Percentiles rank a stretch among this genome's conserved stretches.
These are phyloP conservation scores for Amphibalanus amphitrite DNA, from an alignment of 1,140 invertebrate genomes.

Conservation along the genomic window DNA sequence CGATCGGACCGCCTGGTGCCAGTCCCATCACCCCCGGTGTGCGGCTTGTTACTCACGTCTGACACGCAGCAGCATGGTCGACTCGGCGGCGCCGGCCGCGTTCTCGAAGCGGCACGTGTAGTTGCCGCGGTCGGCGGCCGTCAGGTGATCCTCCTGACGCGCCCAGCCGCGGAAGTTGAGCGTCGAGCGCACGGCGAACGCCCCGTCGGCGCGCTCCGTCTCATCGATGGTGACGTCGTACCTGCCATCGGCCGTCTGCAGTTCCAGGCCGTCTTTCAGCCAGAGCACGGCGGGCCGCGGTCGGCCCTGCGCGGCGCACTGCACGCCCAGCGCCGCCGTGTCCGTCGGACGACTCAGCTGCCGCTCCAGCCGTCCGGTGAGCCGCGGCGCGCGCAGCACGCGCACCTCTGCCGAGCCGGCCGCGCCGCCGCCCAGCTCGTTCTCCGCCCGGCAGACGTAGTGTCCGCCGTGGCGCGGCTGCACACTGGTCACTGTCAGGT, in stretches of 20 bases:
- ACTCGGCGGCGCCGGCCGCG: conserved; percentile 66
- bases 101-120: conserved; percentile 79
- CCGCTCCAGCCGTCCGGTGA: conserved; percentile 62
- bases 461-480: conserved; percentile 44
- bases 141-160: conserved; percentile 44
- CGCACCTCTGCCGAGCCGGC: conserved; percentile 59
- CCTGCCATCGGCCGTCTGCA: conserved; percentile 19
- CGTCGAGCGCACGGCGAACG: conserved; percentile 64
- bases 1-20: too few relatives aligned
- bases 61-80: conserved; percentile 70
- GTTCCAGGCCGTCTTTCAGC: conserved; percentile 67
- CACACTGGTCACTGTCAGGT: conserved; percentile 66
- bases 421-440: conserved; percentile 68
- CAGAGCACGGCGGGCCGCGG: conserved; percentile 63
- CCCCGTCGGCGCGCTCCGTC: conserved; percentile 44
- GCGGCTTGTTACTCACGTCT: conserved; percentile 47
- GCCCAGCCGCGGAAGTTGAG: conserved; percentile 58
- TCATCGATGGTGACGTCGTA: conserved; percentile 62
- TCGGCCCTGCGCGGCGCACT: conserved; percentile 69
- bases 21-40: not conserved
- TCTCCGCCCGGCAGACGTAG: conserved; percentile 74
- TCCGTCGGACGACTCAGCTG: conserved; percentile 60
- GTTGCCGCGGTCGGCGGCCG: conserved; percentile 63
- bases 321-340: conserved; percentile 57
- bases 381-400: conserved; percentile 68